Evolutionary conservation across 2,113 vertebrate species (phyloP).

Genomic region (Progne subis): DNA sequence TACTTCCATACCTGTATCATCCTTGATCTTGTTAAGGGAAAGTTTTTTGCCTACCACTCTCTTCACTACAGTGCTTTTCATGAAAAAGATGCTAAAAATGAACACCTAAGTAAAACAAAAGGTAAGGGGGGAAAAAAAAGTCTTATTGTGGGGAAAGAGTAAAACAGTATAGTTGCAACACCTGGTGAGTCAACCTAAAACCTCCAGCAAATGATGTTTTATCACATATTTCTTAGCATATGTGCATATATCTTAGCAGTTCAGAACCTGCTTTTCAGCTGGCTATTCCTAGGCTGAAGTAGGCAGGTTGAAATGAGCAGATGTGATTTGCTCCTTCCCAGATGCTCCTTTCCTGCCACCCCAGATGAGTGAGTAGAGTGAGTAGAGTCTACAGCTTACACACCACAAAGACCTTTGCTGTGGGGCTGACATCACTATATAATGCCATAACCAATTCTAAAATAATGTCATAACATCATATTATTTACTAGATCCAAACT

Average conservation of each 20-base stretch:
- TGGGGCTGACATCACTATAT: background rate
- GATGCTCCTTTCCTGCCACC: constrained; percentile 6
- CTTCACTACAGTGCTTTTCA: background rate
- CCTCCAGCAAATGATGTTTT: background rate
- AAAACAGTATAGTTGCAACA: background rate
- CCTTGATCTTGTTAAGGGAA: background rate
- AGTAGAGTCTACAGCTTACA: background rate
- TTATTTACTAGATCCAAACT: background rate
- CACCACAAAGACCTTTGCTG: background rate
- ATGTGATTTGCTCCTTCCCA: background rate
- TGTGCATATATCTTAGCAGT: background rate
- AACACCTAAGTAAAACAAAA: background rate
- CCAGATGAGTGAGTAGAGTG: background rate
- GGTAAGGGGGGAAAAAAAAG: background rate
- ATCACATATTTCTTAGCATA: background rate
- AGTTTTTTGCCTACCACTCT: background rate
- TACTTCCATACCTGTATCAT: background rate
- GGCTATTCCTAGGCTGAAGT: background rate
- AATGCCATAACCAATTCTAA: background rate
- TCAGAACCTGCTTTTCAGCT: background rate
- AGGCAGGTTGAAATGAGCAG: background rate
- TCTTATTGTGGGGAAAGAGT: background rate
- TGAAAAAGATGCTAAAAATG: background rate
- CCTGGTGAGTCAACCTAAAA: background rate
- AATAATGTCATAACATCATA: background rate